phyloP scores from a whole-genome alignment of 1,140 invertebrate genomes.

The Aphelenchoides avenae region DNA sequence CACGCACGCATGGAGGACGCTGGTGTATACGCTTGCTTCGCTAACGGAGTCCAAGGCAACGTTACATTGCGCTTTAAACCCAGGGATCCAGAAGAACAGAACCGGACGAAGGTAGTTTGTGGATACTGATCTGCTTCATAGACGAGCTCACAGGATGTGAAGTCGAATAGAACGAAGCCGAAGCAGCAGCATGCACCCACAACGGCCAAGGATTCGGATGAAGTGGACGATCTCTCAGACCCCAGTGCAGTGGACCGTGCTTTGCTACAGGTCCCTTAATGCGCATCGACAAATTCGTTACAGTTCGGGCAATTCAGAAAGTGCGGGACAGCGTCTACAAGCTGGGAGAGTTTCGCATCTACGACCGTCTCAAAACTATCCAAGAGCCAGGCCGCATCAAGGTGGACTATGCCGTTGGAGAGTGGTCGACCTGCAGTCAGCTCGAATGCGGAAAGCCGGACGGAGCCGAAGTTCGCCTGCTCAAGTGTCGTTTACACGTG shows the following conservation, averaged over 20 bases:
- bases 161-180: too few species aligned
- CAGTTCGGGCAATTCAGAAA: slow-evolving; percentile 33
- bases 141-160: too few species aligned
- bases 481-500: slow-evolving; percentile 42
- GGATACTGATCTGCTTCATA: too few species aligned
- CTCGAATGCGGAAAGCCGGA: slow-evolving; percentile 41
- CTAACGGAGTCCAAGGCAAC: slow-evolving; percentile 49
- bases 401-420: slow-evolving; percentile 47
- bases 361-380: slow-evolving; percentile 25
- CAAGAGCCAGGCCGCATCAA: slow-evolving; percentile 30
- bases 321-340: slow-evolving; percentile 30
- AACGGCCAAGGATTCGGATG: too few species aligned
- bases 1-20: slow-evolving; percentile 53
- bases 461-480: slow-evolving; percentile 35
- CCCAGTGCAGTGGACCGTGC: too few species aligned
- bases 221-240: too few species aligned
- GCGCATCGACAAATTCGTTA: too few species aligned
- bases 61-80: slow-evolving; percentile 52
- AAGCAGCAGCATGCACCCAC: too few species aligned
- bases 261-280: too few species aligned
- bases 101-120: too few species aligned
- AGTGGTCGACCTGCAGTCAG: slow-evolving; percentile 47
- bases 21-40: slow-evolving; percentile 55
- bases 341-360: slow-evolving; percentile 31
- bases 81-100: slow-evolving; percentile 9